Base-by-base conservation (phyloP, 2,797 vertebrate genomes). In the Valencia hispanica region DNA sequence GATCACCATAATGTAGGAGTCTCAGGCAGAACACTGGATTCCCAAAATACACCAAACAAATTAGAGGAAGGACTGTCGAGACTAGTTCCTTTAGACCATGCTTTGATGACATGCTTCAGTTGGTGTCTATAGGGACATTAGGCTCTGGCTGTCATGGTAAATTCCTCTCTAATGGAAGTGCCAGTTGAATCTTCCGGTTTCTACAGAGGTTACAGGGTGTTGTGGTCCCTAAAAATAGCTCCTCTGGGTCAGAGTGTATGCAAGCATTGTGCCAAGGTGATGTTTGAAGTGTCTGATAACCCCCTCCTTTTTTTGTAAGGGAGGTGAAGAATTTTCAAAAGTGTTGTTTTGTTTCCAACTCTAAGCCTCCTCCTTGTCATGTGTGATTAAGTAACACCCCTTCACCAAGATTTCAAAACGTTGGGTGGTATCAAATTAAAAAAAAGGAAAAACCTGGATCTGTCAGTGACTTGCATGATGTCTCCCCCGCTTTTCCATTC, bases 41-140 rank as follows among this genome's bases (percentile, higher is more conserved):
- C 80, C 73, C 72, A 81, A 73, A 68, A 18, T 0, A 41, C 75
- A 48, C 50, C 53, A 14, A 18, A 77, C n/a, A 76, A 73, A 77
- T 85, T 81, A 74, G 70, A 55, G 79, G 81, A 80, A 76, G 66
- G 76, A 25, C 5, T 48, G 65, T 50, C 72, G 41, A 66, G 8
- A 41, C 73, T 30, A 27, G 11, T 72, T 70, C 15, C 69, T 72
- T 77, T 32, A 39, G 22, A n/a, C 39, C 17, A 4, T n/a, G 30
- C 90, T 89, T 88, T 89, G 90, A 89, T 79, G 79, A 83, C 66
- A 86, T 4, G 72, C 80, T 72, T 80, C 66, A 48, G 0, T 75
- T 53, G 0, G 1, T 30, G 70, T 86, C 86, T 73, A 17, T 76
- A 75, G 53, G 53, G 61, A 18, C 74, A 81, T 72, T 34, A 59